A percentile compares a stretch with the other conserved stretches of the same genome.
phyloP scores from a whole-genome alignment of 1,140 invertebrate species.

The Helicoverpa armigera region DNA sequence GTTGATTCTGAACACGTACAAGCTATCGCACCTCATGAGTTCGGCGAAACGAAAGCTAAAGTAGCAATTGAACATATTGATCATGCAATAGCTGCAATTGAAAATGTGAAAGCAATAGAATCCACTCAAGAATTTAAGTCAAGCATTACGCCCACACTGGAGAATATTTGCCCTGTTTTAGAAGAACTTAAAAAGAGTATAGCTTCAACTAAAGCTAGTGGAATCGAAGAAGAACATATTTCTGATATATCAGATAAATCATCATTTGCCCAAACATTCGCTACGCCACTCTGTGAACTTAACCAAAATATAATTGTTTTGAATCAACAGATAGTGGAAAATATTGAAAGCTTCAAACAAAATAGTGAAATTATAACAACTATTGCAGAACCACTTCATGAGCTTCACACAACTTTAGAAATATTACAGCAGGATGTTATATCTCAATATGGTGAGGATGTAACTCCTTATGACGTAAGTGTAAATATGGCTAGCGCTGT shows the following conservation, averaged over 20 bases:
- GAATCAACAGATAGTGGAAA: slow-evolving; percentile 75
- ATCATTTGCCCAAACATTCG: slow-evolving; percentile 69
- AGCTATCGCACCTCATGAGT: slow-evolving; percentile 57
- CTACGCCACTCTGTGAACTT: slow-evolving; percentile 75
- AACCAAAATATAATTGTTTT: slow-evolving; percentile 74
- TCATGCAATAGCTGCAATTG: slow-evolving; percentile 68
- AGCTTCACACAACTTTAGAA: slow-evolving; percentile 83
- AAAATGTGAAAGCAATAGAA: slow-evolving; percentile 68
- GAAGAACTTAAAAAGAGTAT: slow-evolving; percentile 74
- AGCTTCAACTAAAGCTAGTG: slow-evolving; percentile 59
- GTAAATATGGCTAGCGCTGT: slow-evolving; percentile 84
- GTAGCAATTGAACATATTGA: slow-evolving; percentile 72
- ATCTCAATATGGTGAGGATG: slow-evolving; percentile 76
- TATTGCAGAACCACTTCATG: slow-evolving; percentile 85
- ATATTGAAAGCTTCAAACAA: slow-evolving; percentile 73
- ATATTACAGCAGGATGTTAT: slow-evolving; percentile 83
- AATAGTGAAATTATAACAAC: slow-evolving; percentile 79
- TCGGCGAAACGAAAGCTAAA: slow-evolving; percentile 62
- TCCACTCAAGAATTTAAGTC: slow-evolving; percentile 57
- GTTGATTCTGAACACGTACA: slow-evolving; percentile 71
- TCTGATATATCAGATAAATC: slow-evolving; percentile 76
- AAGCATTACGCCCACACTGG: slow-evolving; percentile 61
- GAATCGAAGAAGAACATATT: slow-evolving; percentile 64
- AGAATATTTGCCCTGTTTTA: slow-evolving; percentile 73
- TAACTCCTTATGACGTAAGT: slow-evolving; percentile 63